phyloP scores from a whole-genome alignment of 2,797 vertebrate species.

The Poecilia velifera region DNA sequence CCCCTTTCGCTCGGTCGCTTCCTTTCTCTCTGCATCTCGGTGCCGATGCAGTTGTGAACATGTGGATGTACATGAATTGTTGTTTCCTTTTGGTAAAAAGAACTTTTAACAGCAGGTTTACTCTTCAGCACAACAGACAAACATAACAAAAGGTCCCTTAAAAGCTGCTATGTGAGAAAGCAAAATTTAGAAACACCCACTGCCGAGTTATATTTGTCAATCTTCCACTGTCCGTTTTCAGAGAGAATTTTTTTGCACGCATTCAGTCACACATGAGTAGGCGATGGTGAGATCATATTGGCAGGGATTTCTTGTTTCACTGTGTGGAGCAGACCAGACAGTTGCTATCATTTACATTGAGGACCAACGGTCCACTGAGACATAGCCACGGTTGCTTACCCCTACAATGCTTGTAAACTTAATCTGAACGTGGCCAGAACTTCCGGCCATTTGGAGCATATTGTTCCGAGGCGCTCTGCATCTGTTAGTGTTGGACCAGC shows the following conservation, averaged over 20 bases:
- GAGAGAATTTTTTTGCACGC: constrained; percentile 50
- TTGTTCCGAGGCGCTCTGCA: constrained; percentile 60
- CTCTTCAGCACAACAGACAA: constrained; percentile 34
- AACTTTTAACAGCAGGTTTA: background rate
- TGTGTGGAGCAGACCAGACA: constrained; percentile 66
- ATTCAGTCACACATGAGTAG: constrained; percentile 49
- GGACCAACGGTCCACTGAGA: constrained; percentile 48
- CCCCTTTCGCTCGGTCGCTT: background rate
- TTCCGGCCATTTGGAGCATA: constrained; percentile 61
- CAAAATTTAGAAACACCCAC: constrained; percentile 64
- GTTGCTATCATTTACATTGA: constrained; percentile 64
- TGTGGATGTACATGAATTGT: constrained; percentile 14
- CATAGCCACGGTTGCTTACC: constrained; percentile 33
- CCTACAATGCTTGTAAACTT: constrained; percentile 32
- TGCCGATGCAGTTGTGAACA: constrained; percentile 36
- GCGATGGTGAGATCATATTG: constrained; percentile 40
- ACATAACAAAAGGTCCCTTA: constrained; percentile 13
- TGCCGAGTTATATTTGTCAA: constrained; percentile 56
- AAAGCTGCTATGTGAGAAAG: constrained; percentile 38
- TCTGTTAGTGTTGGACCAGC: constrained; percentile 60
- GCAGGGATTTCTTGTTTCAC: constrained; percentile 46
- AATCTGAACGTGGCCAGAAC: constrained; percentile 47
- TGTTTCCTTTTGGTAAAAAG: background rate
- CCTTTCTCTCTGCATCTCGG: constrained; percentile 30
- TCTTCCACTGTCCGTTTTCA: constrained; percentile 50